These are phyloP conservation scores for Setipinna tenuifilis DNA, from an alignment of 2,797 vertebrate species.

Conservation along the genomic window DNA sequence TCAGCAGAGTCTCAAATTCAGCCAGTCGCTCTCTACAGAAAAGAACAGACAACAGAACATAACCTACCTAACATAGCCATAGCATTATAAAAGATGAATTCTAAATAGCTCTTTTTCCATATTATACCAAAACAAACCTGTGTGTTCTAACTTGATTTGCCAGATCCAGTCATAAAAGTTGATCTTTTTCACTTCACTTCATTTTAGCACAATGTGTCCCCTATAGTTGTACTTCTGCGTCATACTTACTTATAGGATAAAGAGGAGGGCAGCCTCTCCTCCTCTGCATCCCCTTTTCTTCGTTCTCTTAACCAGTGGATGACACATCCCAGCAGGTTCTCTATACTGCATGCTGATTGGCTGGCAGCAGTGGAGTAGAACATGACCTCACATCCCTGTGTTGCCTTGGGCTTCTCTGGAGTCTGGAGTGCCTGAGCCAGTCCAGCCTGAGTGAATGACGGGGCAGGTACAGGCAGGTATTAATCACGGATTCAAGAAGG, in stretches of 20 bases:
- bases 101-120: no score
- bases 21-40: slow-evolving; percentile 77
- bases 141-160: no score
- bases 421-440: slow-evolving; percentile 76
- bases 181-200: no score
- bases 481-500: no score
- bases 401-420: slow-evolving; percentile 50
- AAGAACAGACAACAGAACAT: neutral
- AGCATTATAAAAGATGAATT: no score
- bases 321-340: slow-evolving; percentile 77
- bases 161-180: no score
- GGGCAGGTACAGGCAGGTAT: neutral
- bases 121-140: no score
- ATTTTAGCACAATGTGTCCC: no score
- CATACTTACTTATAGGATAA: slow-evolving; percentile 74
- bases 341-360: slow-evolving; percentile 75
- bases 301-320: slow-evolving; percentile 68
- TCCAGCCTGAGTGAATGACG: slow-evolving; percentile 72
- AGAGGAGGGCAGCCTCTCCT: slow-evolving; percentile 59
- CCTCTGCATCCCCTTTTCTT: slow-evolving; percentile 51
- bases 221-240: neutral
- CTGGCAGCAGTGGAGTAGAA: slow-evolving; percentile 82
- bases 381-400: slow-evolving; percentile 68
- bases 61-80: neutral
- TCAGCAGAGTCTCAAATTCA: slow-evolving; percentile 72